Percentiles rank a stretch among this genome's conserved stretches.
Evolutionary conservation across 2,797 vertebrate genomes (phyloP).

Genomic region (Pampus argenteus): DNA sequence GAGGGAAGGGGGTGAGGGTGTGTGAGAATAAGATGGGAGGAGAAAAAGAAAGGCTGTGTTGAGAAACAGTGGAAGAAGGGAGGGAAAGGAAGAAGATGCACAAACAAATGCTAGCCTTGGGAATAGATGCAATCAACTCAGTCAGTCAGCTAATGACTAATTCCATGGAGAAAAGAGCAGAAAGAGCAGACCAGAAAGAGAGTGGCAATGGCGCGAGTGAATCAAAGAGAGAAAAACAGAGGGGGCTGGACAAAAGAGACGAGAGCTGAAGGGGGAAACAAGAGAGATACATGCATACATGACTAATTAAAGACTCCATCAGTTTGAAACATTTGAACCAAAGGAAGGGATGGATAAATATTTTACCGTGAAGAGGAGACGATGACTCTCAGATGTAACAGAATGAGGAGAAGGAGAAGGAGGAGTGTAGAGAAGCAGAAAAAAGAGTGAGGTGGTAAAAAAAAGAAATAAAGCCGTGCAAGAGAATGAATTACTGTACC

Average conservation of each 20-base stretch:
- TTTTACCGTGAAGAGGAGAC: slow-evolving; percentile 74
- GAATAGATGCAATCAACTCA: slow-evolving; percentile 82
- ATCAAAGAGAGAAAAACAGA: slow-evolving; percentile 57
- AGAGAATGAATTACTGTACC: slow-evolving; percentile 45
- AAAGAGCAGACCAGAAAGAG: slow-evolving; percentile 58
- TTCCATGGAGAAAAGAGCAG: slow-evolving; percentile 66
- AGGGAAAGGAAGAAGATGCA: slow-evolving; percentile 57
- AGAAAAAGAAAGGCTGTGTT: slow-evolving; percentile 35
- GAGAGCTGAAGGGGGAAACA: slow-evolving; percentile 35
- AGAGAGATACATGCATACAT: slow-evolving; percentile 50
- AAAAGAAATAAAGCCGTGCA: slow-evolving; percentile 39
- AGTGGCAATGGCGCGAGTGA: slow-evolving; percentile 60
- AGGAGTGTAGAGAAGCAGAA: slow-evolving; percentile 21
- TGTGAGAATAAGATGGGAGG: slow-evolving; percentile 44
- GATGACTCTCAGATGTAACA: slow-evolving; percentile 37
- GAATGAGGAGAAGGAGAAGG: slow-evolving; percentile 15
- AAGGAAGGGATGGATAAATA: slow-evolving; percentile 75
- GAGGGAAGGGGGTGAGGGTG: not conserved
- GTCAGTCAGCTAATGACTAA: slow-evolving; percentile 81
- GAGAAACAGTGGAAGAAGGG: slow-evolving; percentile 36
- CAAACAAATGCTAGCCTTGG: slow-evolving; percentile 77
- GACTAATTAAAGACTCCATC: slow-evolving; percentile 76
- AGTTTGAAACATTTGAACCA: slow-evolving; percentile 70
- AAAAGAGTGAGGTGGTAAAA: slow-evolving; percentile 38
- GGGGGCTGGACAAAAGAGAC: slow-evolving; percentile 40